Evolutionary conservation across 2,888 invertebrate genomes (phyloP), one percentile per base, ranked within the genome.

Genomic region (Apocheima hispidaria): DNA sequence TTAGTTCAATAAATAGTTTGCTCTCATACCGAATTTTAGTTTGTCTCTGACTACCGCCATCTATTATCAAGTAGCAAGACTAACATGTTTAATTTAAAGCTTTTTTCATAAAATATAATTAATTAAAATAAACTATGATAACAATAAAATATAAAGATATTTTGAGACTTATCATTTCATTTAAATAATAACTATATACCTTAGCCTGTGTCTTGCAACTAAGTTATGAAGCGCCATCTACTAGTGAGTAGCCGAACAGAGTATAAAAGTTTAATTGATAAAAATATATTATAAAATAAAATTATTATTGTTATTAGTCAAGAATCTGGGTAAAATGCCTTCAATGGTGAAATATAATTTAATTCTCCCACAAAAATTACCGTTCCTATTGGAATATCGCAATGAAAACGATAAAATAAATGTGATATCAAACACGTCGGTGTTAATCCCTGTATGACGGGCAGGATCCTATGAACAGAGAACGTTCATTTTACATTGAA

Each of bases 401-500:
- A 63, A 69, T 54, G 44, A 58, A 60, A 71, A 68, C 65, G 67
- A 73, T 61, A 75, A 73, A 68, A 73, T 61, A 75, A 73, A 73
- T 71, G 41, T 35, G 16, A 38, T 30, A 49, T 28, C 35, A 18
- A 44, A 49, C 59, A 40, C 54, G 46, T 30, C 28, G 41, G 3
- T 38, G 49, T 30, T 60, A 84, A 86, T 85, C 85, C 83, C 63
- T 80, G 74, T 33, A 55, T 65, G 65, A 66, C 66, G 46, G 52
- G 33, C 60, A 48, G 54, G 49, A 41, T 53, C 63, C 66, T 68
- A 69, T 79, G 84, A 80, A 84, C 82, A 82, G 78, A 84, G 84
- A n/a, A n/a, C 79, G 75, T 84, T 84, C 81, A 87, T 85, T 83
- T 83, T 79, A 76, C 73, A 69, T 71, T 72, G 53, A 44, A 60